Conservation (phyloP, 2,113 vertebrate genomes). For the Podocnemis expansa region DNA sequence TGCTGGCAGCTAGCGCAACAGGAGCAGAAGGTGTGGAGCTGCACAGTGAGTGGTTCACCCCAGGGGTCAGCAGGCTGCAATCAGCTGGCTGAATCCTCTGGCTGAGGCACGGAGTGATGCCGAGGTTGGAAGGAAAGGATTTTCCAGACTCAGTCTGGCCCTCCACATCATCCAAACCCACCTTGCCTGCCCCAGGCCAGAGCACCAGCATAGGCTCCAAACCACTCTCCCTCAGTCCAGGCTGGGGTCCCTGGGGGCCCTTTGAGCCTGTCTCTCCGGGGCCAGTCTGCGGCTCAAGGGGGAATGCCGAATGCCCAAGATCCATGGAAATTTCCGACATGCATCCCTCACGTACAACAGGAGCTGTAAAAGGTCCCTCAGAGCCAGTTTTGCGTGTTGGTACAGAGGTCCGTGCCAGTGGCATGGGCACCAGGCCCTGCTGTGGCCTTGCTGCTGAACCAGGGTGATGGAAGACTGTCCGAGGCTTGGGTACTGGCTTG, state of each 20-base stretch:
- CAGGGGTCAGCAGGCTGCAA: not conserved
- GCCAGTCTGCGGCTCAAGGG: not conserved
- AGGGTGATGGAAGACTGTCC: constrained; percentile 88
- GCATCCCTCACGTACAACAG: constrained; percentile 73
- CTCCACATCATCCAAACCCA: not conserved
- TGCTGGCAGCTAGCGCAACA: constrained; percentile 28
- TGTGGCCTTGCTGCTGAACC: constrained; percentile 18
- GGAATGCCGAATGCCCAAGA: not conserved
- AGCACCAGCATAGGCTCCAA: not conserved
- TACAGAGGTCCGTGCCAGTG: not conserved
- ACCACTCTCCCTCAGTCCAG: rapidly evolving
- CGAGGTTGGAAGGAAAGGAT: constrained; percentile 24
- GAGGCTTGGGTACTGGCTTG: constrained; percentile 92
- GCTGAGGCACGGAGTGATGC: constrained; percentile 72
- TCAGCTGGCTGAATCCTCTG: not conserved
- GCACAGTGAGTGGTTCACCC: not conserved
- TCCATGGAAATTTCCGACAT: constrained; percentile 64
- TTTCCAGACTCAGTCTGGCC: not conserved
- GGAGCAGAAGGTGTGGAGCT: not conserved
- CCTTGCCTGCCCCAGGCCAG: not conserved
- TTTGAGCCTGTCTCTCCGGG: not conserved
- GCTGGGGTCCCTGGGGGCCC: not conserved
- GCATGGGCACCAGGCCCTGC: not conserved
- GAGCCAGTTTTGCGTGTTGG: constrained; percentile 22
- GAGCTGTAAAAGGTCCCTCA: constrained; percentile 52